phyloP scores from a whole-genome alignment of 2,113 vertebrate species.

The Carassius auratus region DNA sequence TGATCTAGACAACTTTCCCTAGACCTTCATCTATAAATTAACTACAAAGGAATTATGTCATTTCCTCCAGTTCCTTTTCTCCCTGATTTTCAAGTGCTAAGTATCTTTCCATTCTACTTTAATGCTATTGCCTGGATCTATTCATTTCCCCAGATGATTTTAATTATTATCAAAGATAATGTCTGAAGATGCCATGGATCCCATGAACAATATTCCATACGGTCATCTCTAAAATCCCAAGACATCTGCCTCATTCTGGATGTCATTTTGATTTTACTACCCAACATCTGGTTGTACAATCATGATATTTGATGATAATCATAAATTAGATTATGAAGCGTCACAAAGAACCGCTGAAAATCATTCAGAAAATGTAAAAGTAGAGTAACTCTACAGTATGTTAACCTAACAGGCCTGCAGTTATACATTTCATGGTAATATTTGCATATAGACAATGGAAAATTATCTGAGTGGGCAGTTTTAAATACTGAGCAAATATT shows the following conservation, averaged over 20 bases:
- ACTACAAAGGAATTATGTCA: constrained; percentile 23
- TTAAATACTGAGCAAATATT: background rate
- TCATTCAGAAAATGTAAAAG: constrained; percentile 12
- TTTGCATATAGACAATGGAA: background rate
- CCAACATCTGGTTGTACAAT: constrained; percentile 45
- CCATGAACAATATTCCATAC: constrained; percentile 47
- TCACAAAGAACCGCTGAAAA: constrained; percentile 19
- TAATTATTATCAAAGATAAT: constrained; percentile 21
- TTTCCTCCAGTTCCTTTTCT: constrained; percentile 27
- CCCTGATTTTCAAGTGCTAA: constrained; percentile 45
- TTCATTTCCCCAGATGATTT: constrained; percentile 41
- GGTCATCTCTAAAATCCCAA: constrained; percentile 38
- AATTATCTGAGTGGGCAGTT: background rate
- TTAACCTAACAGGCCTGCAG: background rate
- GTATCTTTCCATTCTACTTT: constrained; percentile 36
- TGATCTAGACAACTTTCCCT: background rate
- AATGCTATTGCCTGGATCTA: constrained; percentile 23
- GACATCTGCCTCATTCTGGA: constrained; percentile 44
- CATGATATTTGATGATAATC: constrained; percentile 24
- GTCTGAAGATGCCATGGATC: background rate
- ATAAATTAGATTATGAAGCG: constrained; percentile 40
- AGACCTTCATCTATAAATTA: constrained; percentile 11
- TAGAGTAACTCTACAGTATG: background rate
- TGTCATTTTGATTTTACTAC: constrained; percentile 45
- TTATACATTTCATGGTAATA: background rate